phyloP scores from a whole-genome alignment of 1,140 invertebrate species.

The Callitettix versicolor region DNA sequence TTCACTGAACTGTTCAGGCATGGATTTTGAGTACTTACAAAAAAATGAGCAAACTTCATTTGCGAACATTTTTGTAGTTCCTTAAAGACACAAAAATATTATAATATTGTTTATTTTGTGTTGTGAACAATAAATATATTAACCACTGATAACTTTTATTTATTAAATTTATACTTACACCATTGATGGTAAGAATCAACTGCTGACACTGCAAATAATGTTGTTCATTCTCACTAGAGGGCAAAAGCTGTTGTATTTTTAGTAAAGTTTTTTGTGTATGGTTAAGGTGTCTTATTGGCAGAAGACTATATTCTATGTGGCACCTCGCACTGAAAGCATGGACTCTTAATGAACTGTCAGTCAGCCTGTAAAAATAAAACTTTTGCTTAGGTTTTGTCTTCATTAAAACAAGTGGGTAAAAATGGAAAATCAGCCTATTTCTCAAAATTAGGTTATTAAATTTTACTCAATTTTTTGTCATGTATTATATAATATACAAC shows the following conservation, averaged over 20 bases:
- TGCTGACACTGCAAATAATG: slow-evolving; percentile 6
- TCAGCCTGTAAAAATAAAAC: background rate
- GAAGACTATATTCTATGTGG: slow-evolving; percentile 1
- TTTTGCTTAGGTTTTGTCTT: background rate
- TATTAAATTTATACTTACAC: slow-evolving; percentile 10
- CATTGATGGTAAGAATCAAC: background rate
- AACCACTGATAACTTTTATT: too few species aligned
- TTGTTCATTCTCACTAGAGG: background rate
- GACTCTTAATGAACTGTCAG: background rate
- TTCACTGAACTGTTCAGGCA: too few species aligned
- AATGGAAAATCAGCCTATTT: too few species aligned
- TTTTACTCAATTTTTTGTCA: background rate
- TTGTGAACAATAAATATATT: too few species aligned
- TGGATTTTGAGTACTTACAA: too few species aligned
- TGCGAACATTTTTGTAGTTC: too few species aligned
- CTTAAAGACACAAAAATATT: too few species aligned
- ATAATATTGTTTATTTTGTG: too few species aligned
- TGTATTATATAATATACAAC: background rate
- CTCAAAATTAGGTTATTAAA: background rate
- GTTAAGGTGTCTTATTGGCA: background rate
- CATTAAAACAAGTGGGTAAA: too few species aligned
- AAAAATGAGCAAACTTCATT: too few species aligned
- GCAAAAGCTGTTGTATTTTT: background rate
- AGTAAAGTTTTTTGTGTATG: background rate
- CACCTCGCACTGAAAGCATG: background rate